These are phyloP conservation scores for Acromyrmex echinatior DNA, from an alignment of 1,140 invertebrate genomes.

Conservation along the genomic window DNA sequence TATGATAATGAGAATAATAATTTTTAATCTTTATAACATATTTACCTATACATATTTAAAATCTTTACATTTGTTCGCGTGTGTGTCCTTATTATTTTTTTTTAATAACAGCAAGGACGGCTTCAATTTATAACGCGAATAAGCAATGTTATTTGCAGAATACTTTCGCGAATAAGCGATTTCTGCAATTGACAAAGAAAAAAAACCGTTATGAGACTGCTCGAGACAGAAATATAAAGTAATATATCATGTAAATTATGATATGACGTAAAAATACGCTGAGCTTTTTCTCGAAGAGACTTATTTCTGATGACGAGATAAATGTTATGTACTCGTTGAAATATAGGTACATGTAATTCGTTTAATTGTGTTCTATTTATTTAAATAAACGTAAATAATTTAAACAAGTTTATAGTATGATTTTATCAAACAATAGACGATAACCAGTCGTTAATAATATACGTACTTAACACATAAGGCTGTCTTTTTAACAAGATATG, in stretches of 20 bases:
- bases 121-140: background rate
- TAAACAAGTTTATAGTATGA: too few relatives aligned
- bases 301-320: slow-evolving; percentile 27
- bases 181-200: slow-evolving; percentile 33
- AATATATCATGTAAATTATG: slow-evolving; percentile 52
- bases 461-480: too few relatives aligned
- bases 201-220: slow-evolving; percentile 4
- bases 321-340: slow-evolving; percentile 20
- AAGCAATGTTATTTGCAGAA: slow-evolving; percentile 8
- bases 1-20: background rate
- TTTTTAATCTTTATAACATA: background rate
- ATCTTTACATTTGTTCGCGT: background rate
- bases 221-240: slow-evolving; percentile 1
- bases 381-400: background rate
- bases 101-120: background rate
- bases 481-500: too few relatives aligned
- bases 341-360: background rate
- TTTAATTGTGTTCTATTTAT: background rate
- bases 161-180: slow-evolving; percentile 25
- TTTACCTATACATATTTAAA: too few relatives aligned
- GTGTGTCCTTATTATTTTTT: background rate
- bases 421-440: too few relatives aligned
- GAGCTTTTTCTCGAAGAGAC: slow-evolving; percentile 16
- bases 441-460: too few relatives aligned
- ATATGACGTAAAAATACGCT: slow-evolving; percentile 45